phyloP scores from a whole-genome alignment of 1,140 invertebrate genomes.

The Anastrepha obliqua region DNA sequence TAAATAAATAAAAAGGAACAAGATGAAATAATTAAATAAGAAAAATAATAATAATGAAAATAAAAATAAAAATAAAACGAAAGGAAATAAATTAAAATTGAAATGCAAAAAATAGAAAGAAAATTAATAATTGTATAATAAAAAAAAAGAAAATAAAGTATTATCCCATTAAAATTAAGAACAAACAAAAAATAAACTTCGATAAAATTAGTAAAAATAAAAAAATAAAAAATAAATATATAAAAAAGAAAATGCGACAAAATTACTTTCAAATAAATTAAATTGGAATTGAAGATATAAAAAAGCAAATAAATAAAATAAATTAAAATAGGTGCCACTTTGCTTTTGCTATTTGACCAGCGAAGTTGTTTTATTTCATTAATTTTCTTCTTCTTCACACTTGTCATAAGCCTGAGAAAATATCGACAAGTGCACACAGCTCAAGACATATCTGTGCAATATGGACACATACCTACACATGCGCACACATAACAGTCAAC shows the following conservation, averaged over 20 bases:
- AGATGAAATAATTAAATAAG: not conserved
- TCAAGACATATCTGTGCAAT: not conserved
- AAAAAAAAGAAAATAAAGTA: not conserved
- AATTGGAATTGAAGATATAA: not conserved
- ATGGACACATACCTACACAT: not conserved
- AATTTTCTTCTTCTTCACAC: not conserved
- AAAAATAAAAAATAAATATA: not conserved
- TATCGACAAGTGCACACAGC: constrained; percentile 32
- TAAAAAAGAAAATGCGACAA: not conserved
- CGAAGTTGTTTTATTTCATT: not conserved
- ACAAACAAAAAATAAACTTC: not conserved
- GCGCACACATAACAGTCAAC: not conserved
- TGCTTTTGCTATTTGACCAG: not conserved
- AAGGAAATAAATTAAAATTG: not conserved
- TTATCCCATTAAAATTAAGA: not conserved
- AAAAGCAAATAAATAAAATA: not conserved
- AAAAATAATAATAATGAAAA: not conserved
- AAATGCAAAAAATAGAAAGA: no score
- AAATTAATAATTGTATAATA: not conserved
- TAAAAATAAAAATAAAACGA: not conserved
- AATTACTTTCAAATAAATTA: not conserved
- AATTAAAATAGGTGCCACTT: not conserved
- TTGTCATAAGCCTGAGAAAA: constrained; percentile 34
- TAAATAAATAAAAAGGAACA: not conserved
- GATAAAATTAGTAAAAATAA: not conserved